A percentile compares a stretch with the other conserved stretches of the same genome.
phyloP scores from a whole-genome alignment of 2,888 invertebrate species.

The Synergus laeviventris region DNA sequence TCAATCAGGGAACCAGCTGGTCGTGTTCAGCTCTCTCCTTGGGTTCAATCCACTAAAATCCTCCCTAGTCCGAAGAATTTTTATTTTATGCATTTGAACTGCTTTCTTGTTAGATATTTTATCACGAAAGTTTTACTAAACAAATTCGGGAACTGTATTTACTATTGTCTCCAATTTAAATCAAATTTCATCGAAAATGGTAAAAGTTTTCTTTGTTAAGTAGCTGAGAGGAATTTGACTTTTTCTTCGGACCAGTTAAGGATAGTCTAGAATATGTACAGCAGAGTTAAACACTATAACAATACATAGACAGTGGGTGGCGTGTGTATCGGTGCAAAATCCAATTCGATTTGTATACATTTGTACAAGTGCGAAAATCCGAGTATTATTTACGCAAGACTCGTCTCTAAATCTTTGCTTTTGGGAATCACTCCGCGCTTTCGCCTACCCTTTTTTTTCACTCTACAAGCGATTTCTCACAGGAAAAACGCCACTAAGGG shows the following conservation, averaged over 20 bases:
- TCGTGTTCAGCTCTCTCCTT: constrained; percentile 68
- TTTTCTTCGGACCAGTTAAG: constrained; percentile 42
- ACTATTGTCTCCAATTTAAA: not conserved
- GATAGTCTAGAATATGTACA: constrained; percentile 46
- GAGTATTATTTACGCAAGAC: not conserved
- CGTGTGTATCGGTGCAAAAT: constrained; percentile 82
- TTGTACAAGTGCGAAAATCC: not conserved
- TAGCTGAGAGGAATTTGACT: constrained; percentile 1
- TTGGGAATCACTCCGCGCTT: constrained; percentile 45
- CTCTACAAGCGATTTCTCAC: constrained; percentile 48
- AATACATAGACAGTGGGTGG: constrained; percentile 69
- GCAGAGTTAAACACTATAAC: constrained; percentile 55
- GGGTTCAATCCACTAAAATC: constrained; percentile 62
- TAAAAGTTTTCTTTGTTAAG: not conserved
- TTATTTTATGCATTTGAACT: constrained; percentile 42
- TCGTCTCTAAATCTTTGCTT: constrained; percentile 12
- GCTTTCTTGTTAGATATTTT: not conserved
- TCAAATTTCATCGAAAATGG: not conserved
- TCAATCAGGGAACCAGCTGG: constrained; percentile 64
- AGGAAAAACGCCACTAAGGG: constrained; percentile 50
- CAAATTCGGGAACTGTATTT: not conserved
- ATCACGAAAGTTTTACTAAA: not conserved
- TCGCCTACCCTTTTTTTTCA: constrained; percentile 44
- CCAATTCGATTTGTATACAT: constrained; percentile 66
- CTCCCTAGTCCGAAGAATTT: constrained; percentile 41